Evolutionary conservation across 2,113 vertebrate species (phyloP).

Genomic region (Salvelinus fontinalis): DNA sequence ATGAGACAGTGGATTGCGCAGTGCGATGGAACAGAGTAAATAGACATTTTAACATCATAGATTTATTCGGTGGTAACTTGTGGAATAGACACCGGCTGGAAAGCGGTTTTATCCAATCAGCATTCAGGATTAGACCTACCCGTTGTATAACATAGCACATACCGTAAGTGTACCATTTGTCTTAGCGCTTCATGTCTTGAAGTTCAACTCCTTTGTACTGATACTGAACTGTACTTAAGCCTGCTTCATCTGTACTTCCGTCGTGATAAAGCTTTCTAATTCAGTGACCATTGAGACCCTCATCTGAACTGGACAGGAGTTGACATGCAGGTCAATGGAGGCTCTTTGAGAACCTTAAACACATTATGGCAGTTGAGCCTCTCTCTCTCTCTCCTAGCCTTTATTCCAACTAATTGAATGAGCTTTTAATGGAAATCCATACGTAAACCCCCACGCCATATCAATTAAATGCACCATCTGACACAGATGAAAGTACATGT

Average conservation of each 20-base stretch:
- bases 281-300: not conserved
- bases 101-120: too few species aligned
- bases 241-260: too few species aligned
- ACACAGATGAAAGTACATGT: too few species aligned
- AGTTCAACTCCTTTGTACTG: too few species aligned
- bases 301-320: not conserved
- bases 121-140: too few species aligned
- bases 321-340: not conserved
- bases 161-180: not conserved
- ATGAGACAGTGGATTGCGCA: too few species aligned
- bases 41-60: too few species aligned
- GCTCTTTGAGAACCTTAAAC: not conserved
- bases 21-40: too few species aligned
- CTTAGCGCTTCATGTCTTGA: not conserved
- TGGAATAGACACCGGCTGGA: too few species aligned
- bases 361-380: not conserved
- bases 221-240: too few species aligned
- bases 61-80: too few species aligned
- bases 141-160: not conserved
- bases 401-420: constrained; percentile 1
- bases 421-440: constrained; percentile 8
- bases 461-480: not conserved
- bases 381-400: not conserved
- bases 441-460: not conserved
- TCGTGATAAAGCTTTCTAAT: too few species aligned